Evolutionary conservation across 53 echinoderm and acorn worm species (phyloP).

Genomic region (Actinopyga echinites): DNA sequence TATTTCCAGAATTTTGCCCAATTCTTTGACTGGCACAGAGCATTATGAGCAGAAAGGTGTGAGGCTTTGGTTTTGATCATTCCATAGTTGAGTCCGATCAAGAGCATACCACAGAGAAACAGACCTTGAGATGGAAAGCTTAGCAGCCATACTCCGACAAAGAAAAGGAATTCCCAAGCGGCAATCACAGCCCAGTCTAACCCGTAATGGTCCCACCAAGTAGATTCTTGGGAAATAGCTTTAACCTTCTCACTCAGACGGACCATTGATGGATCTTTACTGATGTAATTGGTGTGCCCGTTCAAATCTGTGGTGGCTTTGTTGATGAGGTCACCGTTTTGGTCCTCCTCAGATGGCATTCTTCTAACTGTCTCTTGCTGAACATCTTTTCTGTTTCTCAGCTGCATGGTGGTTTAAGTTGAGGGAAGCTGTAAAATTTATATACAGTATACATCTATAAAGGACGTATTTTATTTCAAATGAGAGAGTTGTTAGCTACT

Average conservation of each 20-base stretch:
- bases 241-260: constrained; percentile 54
- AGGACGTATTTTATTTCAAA: too few species aligned
- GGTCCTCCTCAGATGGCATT: too few species aligned
- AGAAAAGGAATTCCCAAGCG: constrained; percentile 51
- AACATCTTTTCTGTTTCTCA: too few species aligned
- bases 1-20: constrained; percentile 67
- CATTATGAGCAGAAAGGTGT: constrained; percentile 65
- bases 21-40: constrained; percentile 64
- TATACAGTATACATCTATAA: too few species aligned
- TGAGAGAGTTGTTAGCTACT: too few species aligned
- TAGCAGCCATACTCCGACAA: constrained; percentile 53
- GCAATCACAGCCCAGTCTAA: constrained; percentile 72
- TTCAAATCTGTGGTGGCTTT: too few species aligned
- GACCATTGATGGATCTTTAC: constrained; percentile 33
- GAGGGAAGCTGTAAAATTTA: too few species aligned
- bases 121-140: constrained; percentile 24
- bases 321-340: too few species aligned
- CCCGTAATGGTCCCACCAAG: constrained; percentile 83
- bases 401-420: too few species aligned
- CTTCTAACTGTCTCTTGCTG: too few species aligned
- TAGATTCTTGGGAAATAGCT: constrained; percentile 32
- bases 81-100: constrained; percentile 59
- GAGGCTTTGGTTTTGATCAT: constrained; percentile 69
- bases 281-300: too few species aligned
- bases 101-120: constrained; percentile 55